A percentile compares a stretch with the other conserved stretches of the same genome.
These are phyloP conservation scores for Anoura caudifer DNA, from an alignment of 2,113 vertebrate species.

Conservation along the genomic window DNA sequence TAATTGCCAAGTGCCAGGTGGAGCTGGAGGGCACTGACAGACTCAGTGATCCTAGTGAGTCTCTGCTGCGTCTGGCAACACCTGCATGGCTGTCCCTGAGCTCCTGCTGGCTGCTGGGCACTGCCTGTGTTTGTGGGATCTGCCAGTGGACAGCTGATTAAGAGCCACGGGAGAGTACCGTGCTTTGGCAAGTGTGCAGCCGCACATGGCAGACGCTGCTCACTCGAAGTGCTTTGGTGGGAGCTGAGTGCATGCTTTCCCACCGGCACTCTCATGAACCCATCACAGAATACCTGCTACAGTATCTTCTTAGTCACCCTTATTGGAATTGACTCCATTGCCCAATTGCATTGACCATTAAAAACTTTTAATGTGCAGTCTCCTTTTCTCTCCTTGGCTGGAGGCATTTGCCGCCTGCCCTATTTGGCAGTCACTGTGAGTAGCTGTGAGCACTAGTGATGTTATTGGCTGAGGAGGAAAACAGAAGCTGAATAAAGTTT, in stretches of 20 bases:
- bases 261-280: not conserved
- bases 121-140: not conserved
- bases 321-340: not conserved
- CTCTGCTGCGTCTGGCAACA: conserved; percentile 7
- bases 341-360: not conserved
- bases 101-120: not conserved
- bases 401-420: not conserved
- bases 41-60: conserved; percentile 29
- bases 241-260: not conserved
- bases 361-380: conserved; percentile 10
- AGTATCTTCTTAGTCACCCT: not conserved
- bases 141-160: not conserved
- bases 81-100: not conserved
- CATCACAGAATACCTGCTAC: not conserved
- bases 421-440: conserved; percentile 7
- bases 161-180: not conserved
- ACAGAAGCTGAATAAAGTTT: conserved; percentile 43
- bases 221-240: not conserved
- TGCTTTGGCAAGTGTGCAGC: not conserved
- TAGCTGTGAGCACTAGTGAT: not conserved
- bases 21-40: conserved; percentile 16
- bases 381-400: not conserved
- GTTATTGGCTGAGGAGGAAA: not conserved
- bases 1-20: not conserved
- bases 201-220: not conserved